Evolutionary conservation across 2,113 vertebrate species (phyloP).

Genomic region (Rynchops niger): DNA sequence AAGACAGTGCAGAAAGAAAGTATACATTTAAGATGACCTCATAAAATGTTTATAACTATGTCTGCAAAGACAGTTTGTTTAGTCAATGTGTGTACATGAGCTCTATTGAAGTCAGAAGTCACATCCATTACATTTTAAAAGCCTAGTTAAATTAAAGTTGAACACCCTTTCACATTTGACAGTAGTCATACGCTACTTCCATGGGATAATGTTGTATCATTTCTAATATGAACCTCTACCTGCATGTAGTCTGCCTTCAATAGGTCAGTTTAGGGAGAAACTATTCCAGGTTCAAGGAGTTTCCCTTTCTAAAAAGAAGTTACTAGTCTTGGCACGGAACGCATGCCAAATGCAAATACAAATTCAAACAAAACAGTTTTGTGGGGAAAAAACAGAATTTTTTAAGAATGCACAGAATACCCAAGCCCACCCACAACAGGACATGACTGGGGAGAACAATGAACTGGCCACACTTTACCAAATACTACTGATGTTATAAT

Average conservation of each 20-base stretch:
- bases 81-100: neutral
- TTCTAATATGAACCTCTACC: neutral
- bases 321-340: neutral
- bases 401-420: neutral
- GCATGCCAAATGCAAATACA: neutral
- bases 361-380: neutral
- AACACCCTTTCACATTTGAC: neutral
- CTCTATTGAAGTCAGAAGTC: neutral
- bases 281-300: neutral
- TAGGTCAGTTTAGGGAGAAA: neutral
- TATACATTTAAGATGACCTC: no score
- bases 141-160: neutral
- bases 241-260: neutral
- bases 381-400: neutral
- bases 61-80: neutral
- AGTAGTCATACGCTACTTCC: neutral
- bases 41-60: slow-evolving; percentile 24
- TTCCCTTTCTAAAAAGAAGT: neutral
- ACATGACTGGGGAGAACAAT: neutral
- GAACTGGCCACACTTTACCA: neutral
- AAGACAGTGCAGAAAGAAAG: neutral
- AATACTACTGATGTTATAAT: neutral
- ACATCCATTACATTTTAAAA: slow-evolving; percentile 35
- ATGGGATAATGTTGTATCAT: neutral
- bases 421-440: neutral